Evolutionary conservation across 2,888 invertebrate species (phyloP).

Genomic region (Heliconius cydno): DNA sequence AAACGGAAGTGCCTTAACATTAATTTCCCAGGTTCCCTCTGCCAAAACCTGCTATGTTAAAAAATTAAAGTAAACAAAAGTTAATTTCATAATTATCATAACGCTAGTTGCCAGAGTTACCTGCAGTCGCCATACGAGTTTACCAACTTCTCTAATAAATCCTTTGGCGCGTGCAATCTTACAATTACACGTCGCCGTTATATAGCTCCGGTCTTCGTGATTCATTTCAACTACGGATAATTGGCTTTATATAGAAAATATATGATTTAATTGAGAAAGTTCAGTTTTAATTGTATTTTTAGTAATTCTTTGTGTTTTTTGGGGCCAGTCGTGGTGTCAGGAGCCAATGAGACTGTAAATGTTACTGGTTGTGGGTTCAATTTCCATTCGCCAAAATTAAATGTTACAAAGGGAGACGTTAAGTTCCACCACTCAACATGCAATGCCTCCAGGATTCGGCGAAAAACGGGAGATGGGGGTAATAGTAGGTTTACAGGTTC

Average conservation of each 20-base stretch:
- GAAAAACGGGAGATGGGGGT: too few relatives aligned
- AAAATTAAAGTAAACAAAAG: background rate
- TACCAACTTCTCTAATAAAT: conserved; percentile 50
- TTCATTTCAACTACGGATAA: conserved; percentile 29
- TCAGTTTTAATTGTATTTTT: background rate
- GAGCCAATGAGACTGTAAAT: too few relatives aligned
- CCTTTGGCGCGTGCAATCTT: conserved; percentile 44
- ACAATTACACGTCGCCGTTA: conserved; percentile 38
- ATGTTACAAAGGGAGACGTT: fast-evolving
- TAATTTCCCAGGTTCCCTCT: background rate
- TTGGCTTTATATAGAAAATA: conserved; percentile 16
- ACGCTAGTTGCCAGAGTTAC: conserved; percentile 1
- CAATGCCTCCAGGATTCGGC: too few relatives aligned
- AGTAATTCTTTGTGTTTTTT: background rate
- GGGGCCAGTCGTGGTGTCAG: too few relatives aligned
- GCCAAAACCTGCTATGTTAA: too few relatives aligned
- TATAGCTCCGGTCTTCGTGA: conserved; percentile 24
- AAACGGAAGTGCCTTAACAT: background rate
- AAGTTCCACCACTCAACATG: too few relatives aligned
- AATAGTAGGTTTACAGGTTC: too few relatives aligned
- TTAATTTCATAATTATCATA: conserved; percentile 16
- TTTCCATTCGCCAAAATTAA: too few relatives aligned
- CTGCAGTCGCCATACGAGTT: conserved; percentile 36
- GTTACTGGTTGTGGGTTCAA: too few relatives aligned
- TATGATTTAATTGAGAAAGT: background rate